phyloP scores from a whole-genome alignment of 1,140 invertebrate species.

The Phenacoccus solenopsis region DNA sequence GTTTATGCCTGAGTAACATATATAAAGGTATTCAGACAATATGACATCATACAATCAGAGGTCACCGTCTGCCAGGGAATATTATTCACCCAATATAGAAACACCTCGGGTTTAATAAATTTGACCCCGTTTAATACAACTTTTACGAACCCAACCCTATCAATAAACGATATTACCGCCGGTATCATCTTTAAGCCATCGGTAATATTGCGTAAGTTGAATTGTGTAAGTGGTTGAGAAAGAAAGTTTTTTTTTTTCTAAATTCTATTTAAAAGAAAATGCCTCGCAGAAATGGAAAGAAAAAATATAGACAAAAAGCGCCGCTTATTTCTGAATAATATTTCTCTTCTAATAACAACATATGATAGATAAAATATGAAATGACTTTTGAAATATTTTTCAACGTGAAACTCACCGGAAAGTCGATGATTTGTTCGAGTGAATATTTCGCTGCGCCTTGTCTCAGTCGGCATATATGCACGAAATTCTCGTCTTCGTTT shows the following conservation, averaged over 20 bases:
- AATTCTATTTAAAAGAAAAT: conserved; percentile 3
- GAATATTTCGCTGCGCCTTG: conserved; percentile 34
- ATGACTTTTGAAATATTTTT: too few species aligned
- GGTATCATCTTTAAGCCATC: conserved; percentile 11
- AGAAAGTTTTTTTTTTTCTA: background rate
- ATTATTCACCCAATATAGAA: background rate
- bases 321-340: background rate
- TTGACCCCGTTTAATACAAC: background rate
- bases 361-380: background rate
- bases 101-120: background rate
- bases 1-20: too few species aligned
- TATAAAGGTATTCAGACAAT: too few species aligned
- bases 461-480: conserved; percentile 34
- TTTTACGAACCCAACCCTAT: background rate
- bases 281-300: background rate
- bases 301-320: background rate
- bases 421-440: conserved; percentile 32
- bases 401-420: conserved; percentile 34
- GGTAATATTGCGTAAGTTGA: background rate
- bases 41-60: background rate
- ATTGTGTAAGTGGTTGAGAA: conserved; percentile 6
- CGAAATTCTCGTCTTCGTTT: conserved; percentile 36
- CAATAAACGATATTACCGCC: too few species aligned
- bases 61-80: background rate
- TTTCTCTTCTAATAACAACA: background rate